phyloP scores from a whole-genome alignment of 2,888 invertebrate species.

The Proisotoma minuta region DNA sequence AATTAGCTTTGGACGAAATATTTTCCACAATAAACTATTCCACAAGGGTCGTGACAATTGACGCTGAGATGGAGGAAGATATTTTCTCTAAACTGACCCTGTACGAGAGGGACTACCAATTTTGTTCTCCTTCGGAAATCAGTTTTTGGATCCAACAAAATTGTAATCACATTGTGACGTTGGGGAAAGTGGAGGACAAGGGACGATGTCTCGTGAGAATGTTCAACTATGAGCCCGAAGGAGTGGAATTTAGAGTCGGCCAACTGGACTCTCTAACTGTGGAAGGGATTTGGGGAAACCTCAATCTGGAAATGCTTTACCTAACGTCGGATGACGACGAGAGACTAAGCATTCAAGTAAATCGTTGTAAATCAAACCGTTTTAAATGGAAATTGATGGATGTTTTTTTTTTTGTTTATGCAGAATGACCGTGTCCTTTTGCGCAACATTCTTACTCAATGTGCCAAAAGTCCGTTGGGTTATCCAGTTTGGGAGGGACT shows the following conservation, averaged over 20 bases:
- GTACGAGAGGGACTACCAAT: constrained; percentile 39
- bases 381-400: background rate
- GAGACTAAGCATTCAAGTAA: constrained; percentile 52
- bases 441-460: constrained; percentile 44
- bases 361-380: background rate
- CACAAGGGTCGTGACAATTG: background rate
- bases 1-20: constrained; percentile 53
- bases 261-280: constrained; percentile 30
- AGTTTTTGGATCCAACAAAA: constrained; percentile 29
- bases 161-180: constrained; percentile 25
- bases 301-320: constrained; percentile 53
- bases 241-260: constrained; percentile 40
- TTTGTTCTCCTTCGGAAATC: constrained; percentile 39
- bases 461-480: constrained; percentile 41
- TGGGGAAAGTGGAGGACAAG: background rate
- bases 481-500: constrained; percentile 44
- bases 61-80: constrained; percentile 27
- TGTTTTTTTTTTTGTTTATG: constrained; percentile 9
- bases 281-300: constrained; percentile 53
- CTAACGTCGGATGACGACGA: constrained; percentile 56
- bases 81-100: constrained; percentile 37
- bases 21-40: background rate
- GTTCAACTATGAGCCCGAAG: constrained; percentile 36
- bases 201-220: constrained; percentile 26
- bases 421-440: constrained; percentile 43